Percentiles rank a stretch among this genome's conserved stretches.
These are phyloP conservation scores for Nomada flava DNA, from an alignment of 2,888 invertebrate genomes.

Conservation along the genomic window DNA sequence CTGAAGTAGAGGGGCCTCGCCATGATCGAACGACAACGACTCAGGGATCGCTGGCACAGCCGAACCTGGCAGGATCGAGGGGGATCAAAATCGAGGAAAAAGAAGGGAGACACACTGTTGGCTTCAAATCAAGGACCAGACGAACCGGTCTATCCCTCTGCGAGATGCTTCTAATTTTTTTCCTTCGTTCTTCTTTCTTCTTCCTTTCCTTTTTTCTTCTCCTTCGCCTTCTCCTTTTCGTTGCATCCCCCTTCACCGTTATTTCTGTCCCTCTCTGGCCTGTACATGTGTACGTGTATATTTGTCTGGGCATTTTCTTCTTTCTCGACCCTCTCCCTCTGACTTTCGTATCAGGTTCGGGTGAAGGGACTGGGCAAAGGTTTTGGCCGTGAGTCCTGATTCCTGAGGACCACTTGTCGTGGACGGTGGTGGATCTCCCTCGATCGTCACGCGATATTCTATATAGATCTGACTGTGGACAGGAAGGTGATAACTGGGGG, in stretches of 20 bases:
- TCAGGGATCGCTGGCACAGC: slow-evolving; percentile 28
- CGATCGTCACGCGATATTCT: slow-evolving; percentile 19
- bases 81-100: slow-evolving; percentile 64
- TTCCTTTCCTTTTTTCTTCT: slow-evolving; percentile 55
- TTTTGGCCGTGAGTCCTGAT: slow-evolving; percentile 58
- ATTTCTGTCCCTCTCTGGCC: no score
- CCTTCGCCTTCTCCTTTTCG: slow-evolving; percentile 32
- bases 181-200: slow-evolving; percentile 38
- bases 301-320: no score
- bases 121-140: slow-evolving; percentile 80
- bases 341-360: slow-evolving; percentile 71
- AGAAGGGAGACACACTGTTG: slow-evolving; percentile 73
- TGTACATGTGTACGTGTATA: no score
- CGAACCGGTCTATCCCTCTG: slow-evolving; percentile 78
- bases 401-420: slow-evolving; percentile 61
- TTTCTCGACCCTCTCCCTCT: no score
- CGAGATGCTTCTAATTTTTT: slow-evolving; percentile 69
- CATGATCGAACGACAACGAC: slow-evolving; percentile 41
- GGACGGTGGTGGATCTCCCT: slow-evolving; percentile 23
- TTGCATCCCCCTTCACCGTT: slow-evolving; percentile 17
- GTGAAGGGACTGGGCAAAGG: slow-evolving; percentile 66
- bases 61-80: slow-evolving; percentile 40
- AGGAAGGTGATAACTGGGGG: slow-evolving; percentile 32
- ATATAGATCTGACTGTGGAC: not conserved
- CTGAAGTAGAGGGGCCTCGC: slow-evolving; percentile 27